Base-by-base conservation (phyloP, 2,888 invertebrate genomes). In the Chirona hameri region DNA sequence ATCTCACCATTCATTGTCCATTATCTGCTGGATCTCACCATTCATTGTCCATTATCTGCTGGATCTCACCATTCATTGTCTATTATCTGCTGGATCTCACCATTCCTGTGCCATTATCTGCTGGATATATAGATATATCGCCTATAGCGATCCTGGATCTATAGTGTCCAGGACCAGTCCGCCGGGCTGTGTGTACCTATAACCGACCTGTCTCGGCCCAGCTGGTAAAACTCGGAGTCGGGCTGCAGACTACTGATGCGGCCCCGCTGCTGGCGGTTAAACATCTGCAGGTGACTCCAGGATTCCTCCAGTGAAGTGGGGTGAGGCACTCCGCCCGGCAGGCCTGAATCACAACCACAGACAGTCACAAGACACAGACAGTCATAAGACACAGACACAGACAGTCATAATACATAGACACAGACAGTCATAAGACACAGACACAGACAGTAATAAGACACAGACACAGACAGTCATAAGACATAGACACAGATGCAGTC, bases 271-370 rank as follows among this genome's bases (percentile, higher is more conserved):
- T 86, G 86, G 27, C 85, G 85, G 82, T 87, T 86, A 81, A 87
- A 87, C 80, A 86, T 84, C 72, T 85, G 86, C 55, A 87, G 84
- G 12, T 87, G 87, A 83, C 85, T 86, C 87, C 87, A 87, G 18
- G 87, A 87, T 83, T 87, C 87, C 85, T 87, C 86, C 18, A 88
- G 83, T 9, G 86, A 84, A 7, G 76, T 46, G 1, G 46, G 46
- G 21, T 21, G 21, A 24, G 4, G 14, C 5, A 31, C 72, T 7
- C 2, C 31, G 72, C 18, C 14, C 14, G 72, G 14, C 72, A 72
- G 31, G 0, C 72, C 72, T 72, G 72, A 1, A 10, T 27, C 65
- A 14, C n/a, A 21, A 57, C 3, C 60, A 60, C 3, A 1, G 21
- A 7, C n/a, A 57, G 24, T 60, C n/a, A 60, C 60, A n/a, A n/a